Base-by-base conservation (phyloP, 2,888 invertebrate genomes). In the Sepiola atlantica region DNA sequence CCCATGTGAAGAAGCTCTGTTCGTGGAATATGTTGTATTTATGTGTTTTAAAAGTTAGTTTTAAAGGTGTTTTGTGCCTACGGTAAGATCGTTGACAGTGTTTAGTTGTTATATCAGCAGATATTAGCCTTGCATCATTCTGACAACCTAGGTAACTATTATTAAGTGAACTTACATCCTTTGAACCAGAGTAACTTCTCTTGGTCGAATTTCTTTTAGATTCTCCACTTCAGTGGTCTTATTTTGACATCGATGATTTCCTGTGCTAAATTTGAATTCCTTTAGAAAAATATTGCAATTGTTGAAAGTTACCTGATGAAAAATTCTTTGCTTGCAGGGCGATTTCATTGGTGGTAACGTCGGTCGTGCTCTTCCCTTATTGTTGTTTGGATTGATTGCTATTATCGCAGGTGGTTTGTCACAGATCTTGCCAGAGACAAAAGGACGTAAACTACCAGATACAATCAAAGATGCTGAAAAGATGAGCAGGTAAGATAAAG, bases 361-460 rank as follows among this genome's bases (percentile, higher is more conserved):
- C 18, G 92, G 92, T 12, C 92, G 92, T 8, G 45, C 55, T 24
- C 14, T 92, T 14, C 92, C 92, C 14, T 35, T 92, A n/a, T n/a
- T 92, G n/a, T 55, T 92, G 55, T 92, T 92, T 28, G 92, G 92
- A 55, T 8, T 45, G 2, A 92, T 18, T 6, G 92, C 92, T 1
- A 45, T 92, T 18, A 24, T 92, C 6, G 92, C 92, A 14, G 92
- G 54, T 28, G 92, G n/a, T 12, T 28, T 92, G 16, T n/a, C 92
- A n/a, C 55, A 55, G 6, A 55, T 92, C 55, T 45, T 92, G 20
- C 92, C 92, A 24, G 92, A 92, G 54, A 92, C 92, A 0, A 45
- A 55, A 92, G 92, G 92, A n/a, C 92, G 92, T 12, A 92, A 92
- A 92, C 16, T 92, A n/a, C 92, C 92, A 24, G 92, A 92, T 45